These are phyloP conservation scores for Entomyzon cyanotis DNA, from an alignment of 2,113 vertebrate genomes.

Conservation along the genomic window DNA sequence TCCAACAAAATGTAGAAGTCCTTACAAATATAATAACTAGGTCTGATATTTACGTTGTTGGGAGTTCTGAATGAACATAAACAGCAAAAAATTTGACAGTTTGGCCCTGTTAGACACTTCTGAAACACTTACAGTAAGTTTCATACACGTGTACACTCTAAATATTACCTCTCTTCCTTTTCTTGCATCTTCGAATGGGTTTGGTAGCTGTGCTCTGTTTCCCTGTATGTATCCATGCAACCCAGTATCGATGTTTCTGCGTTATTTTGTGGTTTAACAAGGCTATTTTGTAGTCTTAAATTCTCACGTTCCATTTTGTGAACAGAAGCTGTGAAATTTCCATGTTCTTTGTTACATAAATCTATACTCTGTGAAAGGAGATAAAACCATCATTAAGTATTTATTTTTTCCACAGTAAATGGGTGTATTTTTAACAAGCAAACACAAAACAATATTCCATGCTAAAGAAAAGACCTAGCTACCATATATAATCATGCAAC, in stretches of 20 bases:
- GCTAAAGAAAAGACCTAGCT: constrained; percentile 28
- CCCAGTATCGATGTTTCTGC: not conserved
- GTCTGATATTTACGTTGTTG: not conserved
- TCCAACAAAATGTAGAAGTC: not conserved
- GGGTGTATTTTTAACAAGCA: constrained; percentile 25
- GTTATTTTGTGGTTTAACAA: constrained; percentile 50
- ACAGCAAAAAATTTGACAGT: not conserved
- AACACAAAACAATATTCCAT: constrained; percentile 23
- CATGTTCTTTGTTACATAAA: constrained; percentile 53
- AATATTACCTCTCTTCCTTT: constrained; percentile 67
- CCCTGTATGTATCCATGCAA: not conserved
- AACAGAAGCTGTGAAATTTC: constrained; percentile 39
- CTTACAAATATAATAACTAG: not conserved
- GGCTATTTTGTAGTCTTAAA: constrained; percentile 55
- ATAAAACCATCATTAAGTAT: constrained; percentile 43
- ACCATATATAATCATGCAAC: constrained; percentile 12
- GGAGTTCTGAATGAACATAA: not conserved
- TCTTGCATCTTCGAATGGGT: constrained; percentile 15
- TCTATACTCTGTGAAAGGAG: constrained; percentile 61
- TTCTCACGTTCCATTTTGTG: constrained; percentile 59
- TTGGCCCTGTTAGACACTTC: not conserved
- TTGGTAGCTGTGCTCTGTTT: constrained; percentile 9
- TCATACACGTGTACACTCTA: not conserved
- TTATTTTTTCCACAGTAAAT: not conserved
- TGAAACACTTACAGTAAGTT: not conserved